A percentile compares a stretch with the other conserved stretches of the same genome.
Evolutionary conservation across 2,113 vertebrate species (phyloP).

Genomic region (Elanus axillaris): DNA sequence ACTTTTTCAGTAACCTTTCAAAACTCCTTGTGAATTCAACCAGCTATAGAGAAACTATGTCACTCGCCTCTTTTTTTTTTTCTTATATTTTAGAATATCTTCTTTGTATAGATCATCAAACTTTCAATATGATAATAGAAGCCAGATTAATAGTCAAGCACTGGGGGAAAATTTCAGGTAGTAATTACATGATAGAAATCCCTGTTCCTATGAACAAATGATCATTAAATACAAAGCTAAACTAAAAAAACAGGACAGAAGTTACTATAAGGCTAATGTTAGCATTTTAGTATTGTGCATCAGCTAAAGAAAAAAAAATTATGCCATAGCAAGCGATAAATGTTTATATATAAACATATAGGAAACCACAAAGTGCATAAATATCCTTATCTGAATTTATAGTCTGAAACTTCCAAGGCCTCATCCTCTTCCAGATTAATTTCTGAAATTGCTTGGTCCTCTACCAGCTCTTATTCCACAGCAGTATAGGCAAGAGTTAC

Average conservation of each 20-base stretch:
- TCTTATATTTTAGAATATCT: neutral
- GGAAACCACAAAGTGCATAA: neutral
- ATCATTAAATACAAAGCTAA: neutral
- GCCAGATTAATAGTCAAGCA: neutral
- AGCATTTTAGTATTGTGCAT: neutral
- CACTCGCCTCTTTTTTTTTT: neutral
- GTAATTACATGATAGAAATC: neutral
- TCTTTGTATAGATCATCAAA: neutral
- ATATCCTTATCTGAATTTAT: neutral
- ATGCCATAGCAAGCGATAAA: neutral
- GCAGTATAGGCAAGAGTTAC: neutral
- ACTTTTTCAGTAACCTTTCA: neutral
- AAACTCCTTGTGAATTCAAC: neutral
- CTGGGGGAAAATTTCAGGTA: neutral
- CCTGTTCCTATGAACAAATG: neutral
- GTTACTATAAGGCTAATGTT: neutral
- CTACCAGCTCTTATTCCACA: neutral
- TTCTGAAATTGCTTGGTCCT: neutral
- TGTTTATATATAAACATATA: neutral
- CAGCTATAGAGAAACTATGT: neutral
- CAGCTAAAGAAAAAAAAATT: neutral
- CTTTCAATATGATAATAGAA: neutral
- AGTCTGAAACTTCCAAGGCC: neutral
- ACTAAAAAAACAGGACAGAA: neutral
- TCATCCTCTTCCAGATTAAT: neutral